Evolutionary conservation across 2,113 vertebrate species (phyloP), one percentile per base, ranked within the genome.

Genomic region (Pollachius pollachius): DNA sequence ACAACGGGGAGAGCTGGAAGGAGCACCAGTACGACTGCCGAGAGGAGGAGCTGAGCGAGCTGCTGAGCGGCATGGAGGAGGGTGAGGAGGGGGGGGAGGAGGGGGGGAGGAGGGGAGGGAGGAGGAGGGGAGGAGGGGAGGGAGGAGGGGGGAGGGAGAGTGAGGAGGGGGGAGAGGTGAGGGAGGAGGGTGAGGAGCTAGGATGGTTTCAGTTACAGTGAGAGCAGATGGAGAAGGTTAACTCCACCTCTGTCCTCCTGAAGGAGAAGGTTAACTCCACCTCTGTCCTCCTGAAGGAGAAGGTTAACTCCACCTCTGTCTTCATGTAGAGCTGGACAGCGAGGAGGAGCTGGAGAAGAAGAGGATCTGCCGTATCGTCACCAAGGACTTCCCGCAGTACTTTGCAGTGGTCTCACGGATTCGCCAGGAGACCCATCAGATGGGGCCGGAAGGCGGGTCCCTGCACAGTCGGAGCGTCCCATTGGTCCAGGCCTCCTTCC

Each of bases 51-150:
- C 91, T 99, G 75, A 92, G 87, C 0, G 94, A 96, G 77, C 90
- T 99, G 48, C 94, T 99, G 27, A 96, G 95, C n/a, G 97, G 97
- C 84, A 99, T 99, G 97, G 97, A 99, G 21, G 97, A 99, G 97
- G 97, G 97, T 98, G 88, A 84, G 5, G 1, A 41, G 5, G 5
- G 37, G 9, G 37, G 5, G 37, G 37, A 3, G 5, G 37, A 7
- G 9, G 37, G 37, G 37, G 9, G 21, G 30, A 4, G 30, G 21
- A 23, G 21, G 9, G 3, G 5, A 41, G 37, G 5, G 37, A 41
- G 37, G 5, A 41, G 37, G 5, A 41, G 37, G 9, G 5, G 5
- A 3, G 37, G 37, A 41, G 9, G 37, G 1, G 37, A 3, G 37
- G 21, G 21, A 23, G 21, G 2, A 2, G 21, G 2, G 21, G 21